These are phyloP conservation scores for Gymnorhina tibicen DNA, from an alignment of 2,113 vertebrate genomes.

Conservation along the genomic window DNA sequence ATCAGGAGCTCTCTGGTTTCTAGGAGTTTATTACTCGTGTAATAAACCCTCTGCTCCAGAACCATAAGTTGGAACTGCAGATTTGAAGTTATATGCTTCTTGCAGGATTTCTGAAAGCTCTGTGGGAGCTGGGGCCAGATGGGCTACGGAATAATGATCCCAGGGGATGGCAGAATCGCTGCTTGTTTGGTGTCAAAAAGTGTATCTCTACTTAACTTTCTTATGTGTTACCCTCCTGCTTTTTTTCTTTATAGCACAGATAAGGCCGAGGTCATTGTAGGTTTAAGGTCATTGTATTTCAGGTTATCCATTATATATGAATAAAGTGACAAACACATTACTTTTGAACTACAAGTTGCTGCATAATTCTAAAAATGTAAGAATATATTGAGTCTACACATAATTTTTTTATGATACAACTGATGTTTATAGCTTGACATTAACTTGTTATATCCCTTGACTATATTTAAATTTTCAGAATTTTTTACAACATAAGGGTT, in stretches of 20 bases:
- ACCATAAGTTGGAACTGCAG: background rate
- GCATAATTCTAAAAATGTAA: background rate
- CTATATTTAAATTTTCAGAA: background rate
- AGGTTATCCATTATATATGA: background rate
- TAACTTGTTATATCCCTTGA: background rate
- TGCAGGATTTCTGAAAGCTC: background rate
- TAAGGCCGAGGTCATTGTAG: background rate
- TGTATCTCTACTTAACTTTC: background rate
- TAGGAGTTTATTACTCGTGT: background rate
- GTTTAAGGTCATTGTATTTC: background rate
- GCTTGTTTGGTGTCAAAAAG: background rate
- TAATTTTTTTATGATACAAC: background rate
- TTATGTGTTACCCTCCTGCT: background rate
- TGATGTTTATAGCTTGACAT: background rate
- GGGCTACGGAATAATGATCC: background rate
- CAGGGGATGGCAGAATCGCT: background rate
- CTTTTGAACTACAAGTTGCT: background rate
- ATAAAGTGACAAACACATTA: background rate
- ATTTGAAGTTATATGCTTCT: background rate
- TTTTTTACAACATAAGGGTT: background rate
- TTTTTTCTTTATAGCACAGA: background rate
- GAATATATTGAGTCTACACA: background rate
- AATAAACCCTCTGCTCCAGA: background rate
- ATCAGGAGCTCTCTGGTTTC: background rate
- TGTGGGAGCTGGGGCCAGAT: background rate